Evolutionary conservation across 2,797 vertebrate genomes (phyloP).

Genomic region (Chaetodon trifasciatus): DNA sequence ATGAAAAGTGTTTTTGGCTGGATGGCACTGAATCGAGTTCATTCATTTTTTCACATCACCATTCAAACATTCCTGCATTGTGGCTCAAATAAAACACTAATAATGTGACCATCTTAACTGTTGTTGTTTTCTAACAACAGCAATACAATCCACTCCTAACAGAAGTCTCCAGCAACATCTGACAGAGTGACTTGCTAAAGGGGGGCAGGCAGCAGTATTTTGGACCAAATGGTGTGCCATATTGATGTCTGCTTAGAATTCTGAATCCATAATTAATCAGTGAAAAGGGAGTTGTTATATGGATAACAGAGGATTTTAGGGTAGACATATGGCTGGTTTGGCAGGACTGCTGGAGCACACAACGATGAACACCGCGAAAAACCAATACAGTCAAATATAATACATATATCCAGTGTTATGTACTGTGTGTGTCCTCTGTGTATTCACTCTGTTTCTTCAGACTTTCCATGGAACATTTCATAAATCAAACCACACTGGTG

Average conservation of each 20-base stretch:
- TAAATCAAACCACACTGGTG: neutral
- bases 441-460: neutral
- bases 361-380: constrained; percentile 1
- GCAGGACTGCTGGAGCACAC: constrained; percentile 11
- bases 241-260: constrained; percentile 47
- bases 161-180: neutral
- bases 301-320: constrained; percentile 41
- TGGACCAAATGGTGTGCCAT: constrained; percentile 59
- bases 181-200: neutral
- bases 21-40: no score
- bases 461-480: neutral
- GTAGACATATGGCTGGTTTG: constrained; percentile 60
- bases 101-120: neutral
- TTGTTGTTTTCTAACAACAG: neutral
- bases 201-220: constrained; percentile 11
- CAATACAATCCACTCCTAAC: no score
- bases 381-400: neutral
- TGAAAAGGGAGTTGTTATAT: constrained; percentile 50
- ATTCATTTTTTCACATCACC: no score
- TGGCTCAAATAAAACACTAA: neutral
- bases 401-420: no score
- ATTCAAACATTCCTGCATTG: neutral
- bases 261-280: constrained; percentile 56
- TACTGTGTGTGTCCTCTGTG: neutral
- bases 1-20: no score